Evolutionary conservation across 2,888 invertebrate genomes (phyloP), one percentile per base, ranked within the genome.

Genomic region (Gryllus longicercus): DNA sequence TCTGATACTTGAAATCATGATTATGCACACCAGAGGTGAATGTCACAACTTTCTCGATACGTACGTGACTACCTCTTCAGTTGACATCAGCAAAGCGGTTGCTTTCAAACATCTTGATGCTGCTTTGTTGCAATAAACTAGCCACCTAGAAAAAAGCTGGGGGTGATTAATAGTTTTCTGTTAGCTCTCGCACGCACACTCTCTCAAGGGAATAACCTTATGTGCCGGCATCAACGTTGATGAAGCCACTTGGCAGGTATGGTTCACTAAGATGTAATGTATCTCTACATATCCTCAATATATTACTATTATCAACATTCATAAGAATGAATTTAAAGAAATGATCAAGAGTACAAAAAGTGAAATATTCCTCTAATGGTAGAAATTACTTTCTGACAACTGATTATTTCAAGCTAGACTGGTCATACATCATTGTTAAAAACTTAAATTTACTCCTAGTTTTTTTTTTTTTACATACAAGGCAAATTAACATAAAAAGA

Each of bases 101-200:
- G 79, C 78, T 81, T 81, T 77, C 81, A 80, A 80, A 81, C 81
- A 80, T 81, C 81, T 80, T 81, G 79, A 80, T 50, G 74, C 78
- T 79, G 79, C 79, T n/a, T 78, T n/a, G 79, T 74, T 79, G 79
- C 25, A 81, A 75, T 79, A 79, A 78, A 82, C 80, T 82, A 82
- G 80, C 80, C 79, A 89, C 90, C 90, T 90, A 90, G 89, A 90
- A 90, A 90, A 90, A 90, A 88, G 88, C 90, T 90, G 89, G 89
- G 38, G 89, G 89, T 88, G 88, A 90, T 90, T 90, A 90, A 89
- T 90, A 90, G 87, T 88, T 89, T 89, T 89, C 88, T 87, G 86
- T 78, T 79, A 80, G 86, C 86, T 86, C 88, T 87, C 87, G 86
- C 88, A 85, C 86, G 85, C 87, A 86, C 86, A 87, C 88, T 87